These are phyloP conservation scores for Poecilia latipinna DNA, from an alignment of 2,113 vertebrate genomes.

Conservation along the genomic window DNA sequence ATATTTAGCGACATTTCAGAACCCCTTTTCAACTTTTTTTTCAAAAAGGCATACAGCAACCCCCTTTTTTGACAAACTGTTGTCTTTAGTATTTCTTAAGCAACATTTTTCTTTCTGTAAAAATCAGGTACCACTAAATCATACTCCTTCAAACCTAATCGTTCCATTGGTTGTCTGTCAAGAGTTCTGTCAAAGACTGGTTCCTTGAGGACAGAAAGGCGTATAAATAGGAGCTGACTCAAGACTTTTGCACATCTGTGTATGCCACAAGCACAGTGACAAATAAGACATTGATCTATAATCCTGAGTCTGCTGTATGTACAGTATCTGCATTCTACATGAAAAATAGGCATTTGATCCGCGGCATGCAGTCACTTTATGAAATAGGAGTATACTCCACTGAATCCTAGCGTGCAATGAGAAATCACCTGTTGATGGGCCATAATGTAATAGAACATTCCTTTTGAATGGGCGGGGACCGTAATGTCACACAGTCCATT, in stretches of 20 bases:
- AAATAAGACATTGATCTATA: slow-evolving; percentile 56
- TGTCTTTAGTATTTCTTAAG: no score
- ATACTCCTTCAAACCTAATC: no score
- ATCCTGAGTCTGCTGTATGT: slow-evolving; percentile 31
- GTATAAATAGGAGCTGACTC: neutral
- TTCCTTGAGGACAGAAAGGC: no score
- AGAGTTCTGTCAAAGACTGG: no score
- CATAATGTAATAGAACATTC: slow-evolving; percentile 66
- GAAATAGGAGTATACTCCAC: slow-evolving; percentile 52
- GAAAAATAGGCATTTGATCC: slow-evolving; percentile 57
- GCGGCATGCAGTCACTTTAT: slow-evolving; percentile 45
- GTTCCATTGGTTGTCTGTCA: no score
- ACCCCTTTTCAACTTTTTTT: no score
- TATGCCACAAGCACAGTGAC: slow-evolving; percentile 10
- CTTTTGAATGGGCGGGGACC: slow-evolving; percentile 65
- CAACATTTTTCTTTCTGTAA: no score
- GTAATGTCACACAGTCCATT: slow-evolving; percentile 70
- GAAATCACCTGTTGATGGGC: slow-evolving; percentile 73
- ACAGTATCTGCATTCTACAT: slow-evolving; percentile 59
- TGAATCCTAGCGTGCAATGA: slow-evolving; percentile 46
- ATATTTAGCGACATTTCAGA: no score
- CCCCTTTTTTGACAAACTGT: no score
- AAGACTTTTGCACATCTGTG: neutral
- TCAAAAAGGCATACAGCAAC: no score
- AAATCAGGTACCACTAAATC: no score